phyloP scores from a whole-genome alignment of 1,140 invertebrate genomes.

The Microplitis demolitor region DNA sequence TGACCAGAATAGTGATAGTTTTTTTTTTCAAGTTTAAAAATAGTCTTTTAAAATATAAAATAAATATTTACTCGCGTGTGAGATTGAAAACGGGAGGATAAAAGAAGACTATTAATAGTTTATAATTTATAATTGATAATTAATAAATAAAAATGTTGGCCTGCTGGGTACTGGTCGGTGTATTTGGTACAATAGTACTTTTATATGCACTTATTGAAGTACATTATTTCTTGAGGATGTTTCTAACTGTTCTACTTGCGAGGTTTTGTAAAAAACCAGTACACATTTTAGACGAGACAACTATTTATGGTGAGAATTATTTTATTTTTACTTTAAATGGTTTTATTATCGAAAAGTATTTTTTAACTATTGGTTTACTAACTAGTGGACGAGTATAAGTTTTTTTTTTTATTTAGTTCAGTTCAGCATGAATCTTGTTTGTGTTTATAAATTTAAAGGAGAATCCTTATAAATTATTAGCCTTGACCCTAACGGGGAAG shows the following conservation, averaged over 20 bases:
- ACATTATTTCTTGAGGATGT: conserved; percentile 72
- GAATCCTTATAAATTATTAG: no score
- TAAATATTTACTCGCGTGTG: no score
- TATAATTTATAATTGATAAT: not conserved
- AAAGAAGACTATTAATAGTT: not conserved
- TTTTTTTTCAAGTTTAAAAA: no score
- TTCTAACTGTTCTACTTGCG: conserved; percentile 66
- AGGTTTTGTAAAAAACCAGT: conserved; percentile 68
- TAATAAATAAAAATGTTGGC: conserved; percentile 42
- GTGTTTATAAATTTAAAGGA: no score
- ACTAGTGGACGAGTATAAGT: no score
- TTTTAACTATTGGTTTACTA: no score
- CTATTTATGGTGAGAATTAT: conserved; percentile 65
- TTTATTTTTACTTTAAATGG: not conserved
- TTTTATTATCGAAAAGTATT: no score
- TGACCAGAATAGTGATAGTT: no score
- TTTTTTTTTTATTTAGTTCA: no score
- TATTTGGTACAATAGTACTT: conserved; percentile 59
- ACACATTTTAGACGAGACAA: conserved; percentile 69
- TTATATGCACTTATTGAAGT: conserved; percentile 68
- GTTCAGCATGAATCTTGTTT: no score
- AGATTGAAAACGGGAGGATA: not conserved
- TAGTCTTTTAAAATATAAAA: no score
- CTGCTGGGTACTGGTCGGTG: conserved; percentile 59
- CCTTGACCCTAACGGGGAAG: no score